Conservation (phyloP, 2,113 vertebrate species). For the Apus apus region DNA sequence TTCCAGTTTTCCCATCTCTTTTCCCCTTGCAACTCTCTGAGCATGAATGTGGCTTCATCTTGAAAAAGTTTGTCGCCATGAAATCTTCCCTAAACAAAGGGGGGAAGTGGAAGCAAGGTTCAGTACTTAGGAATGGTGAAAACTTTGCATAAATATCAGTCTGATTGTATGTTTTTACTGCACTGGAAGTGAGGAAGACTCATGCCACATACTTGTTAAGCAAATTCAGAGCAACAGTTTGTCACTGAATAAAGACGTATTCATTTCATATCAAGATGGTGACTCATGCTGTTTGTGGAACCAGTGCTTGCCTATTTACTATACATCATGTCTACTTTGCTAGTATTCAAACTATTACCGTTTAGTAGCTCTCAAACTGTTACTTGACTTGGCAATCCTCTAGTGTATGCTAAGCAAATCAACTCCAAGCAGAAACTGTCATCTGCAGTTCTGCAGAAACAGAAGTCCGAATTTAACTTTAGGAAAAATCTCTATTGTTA, state of each 20-base stretch:
- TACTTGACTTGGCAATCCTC: conserved; percentile 17
- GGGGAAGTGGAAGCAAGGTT: neutral
- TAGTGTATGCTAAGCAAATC: neutral
- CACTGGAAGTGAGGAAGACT: neutral
- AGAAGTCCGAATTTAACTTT: neutral
- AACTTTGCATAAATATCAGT: neutral
- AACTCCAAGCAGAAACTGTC: neutral
- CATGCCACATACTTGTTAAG: neutral
- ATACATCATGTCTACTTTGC: neutral
- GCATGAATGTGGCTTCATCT: neutral
- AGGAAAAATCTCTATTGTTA: neutral
- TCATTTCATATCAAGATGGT: neutral
- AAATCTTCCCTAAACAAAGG: neutral
- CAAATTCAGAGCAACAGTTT: neutral
- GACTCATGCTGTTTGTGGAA: neutral
- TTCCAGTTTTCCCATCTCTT: neutral
- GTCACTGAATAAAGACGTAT: neutral
- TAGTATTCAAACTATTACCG: neutral
- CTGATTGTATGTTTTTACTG: neutral
- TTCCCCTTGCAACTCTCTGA: neutral
- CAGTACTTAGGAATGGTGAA: neutral
- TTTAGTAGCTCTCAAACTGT: neutral
- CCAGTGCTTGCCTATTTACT: neutral
- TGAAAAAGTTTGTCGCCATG: neutral
- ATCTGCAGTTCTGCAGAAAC: neutral